phyloP scores from a whole-genome alignment of 2,888 invertebrate species.

The Thera britannica region DNA sequence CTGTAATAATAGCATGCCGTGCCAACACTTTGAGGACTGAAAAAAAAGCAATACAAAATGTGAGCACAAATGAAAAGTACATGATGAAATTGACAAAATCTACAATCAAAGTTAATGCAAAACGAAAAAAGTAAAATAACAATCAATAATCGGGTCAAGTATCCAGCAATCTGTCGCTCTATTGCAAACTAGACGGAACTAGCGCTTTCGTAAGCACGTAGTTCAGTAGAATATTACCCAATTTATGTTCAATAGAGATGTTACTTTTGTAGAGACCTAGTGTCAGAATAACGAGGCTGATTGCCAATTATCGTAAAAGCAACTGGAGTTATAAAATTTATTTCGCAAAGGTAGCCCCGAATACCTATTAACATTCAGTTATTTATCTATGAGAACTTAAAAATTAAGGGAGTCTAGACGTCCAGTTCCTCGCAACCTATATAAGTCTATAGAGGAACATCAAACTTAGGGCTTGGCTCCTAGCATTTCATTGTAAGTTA shows the following conservation, averaged over 20 bases:
- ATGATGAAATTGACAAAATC: background rate
- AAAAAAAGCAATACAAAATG: no score
- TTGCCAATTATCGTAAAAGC: background rate
- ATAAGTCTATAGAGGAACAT: no score
- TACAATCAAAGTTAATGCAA: background rate
- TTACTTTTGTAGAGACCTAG: background rate
- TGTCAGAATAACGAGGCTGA: background rate
- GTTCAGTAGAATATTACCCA: slow-evolving; percentile 6
- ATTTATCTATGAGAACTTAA: no score
- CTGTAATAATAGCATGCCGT: no score
- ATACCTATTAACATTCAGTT: background rate
- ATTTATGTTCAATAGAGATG: slow-evolving; percentile 9
- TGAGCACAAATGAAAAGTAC: no score
- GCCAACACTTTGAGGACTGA: no score
- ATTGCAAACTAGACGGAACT: slow-evolving; percentile 1
- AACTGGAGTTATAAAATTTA: background rate
- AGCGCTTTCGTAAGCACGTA: background rate
- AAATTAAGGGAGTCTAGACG: no score
- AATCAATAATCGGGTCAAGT: slow-evolving; percentile 7
- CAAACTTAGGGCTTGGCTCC: no score
- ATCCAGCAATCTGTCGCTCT: background rate
- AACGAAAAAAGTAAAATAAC: slow-evolving; percentile 5
- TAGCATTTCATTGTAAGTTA: no score
- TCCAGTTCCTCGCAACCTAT: no score
- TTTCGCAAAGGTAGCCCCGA: background rate